A percentile compares a stretch with the other conserved stretches of the same genome.
phyloP scores from a whole-genome alignment of 2,797 vertebrate genomes.

The Cyclura pinguis region DNA sequence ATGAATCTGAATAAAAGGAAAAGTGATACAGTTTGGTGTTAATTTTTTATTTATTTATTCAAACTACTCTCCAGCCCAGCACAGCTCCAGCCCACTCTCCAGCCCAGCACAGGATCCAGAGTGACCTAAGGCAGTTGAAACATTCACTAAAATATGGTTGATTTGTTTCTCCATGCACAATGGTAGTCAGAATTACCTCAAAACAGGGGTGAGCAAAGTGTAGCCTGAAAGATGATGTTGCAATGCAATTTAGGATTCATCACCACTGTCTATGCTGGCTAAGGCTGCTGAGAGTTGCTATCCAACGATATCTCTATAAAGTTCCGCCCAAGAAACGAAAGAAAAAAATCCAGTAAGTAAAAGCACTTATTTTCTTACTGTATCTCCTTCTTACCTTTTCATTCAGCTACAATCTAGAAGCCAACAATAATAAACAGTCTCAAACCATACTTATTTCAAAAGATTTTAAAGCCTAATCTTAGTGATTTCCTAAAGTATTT shows the following conservation, averaged over 20 bases:
- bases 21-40: constrained; percentile 18
- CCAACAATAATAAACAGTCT: constrained; percentile 15
- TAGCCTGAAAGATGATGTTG: too few relatives aligned
- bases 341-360: constrained; percentile 23
- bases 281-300: too few relatives aligned
- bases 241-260: too few relatives aligned
- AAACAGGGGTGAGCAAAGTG: background rate
- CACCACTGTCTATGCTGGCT: too few relatives aligned
- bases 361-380: background rate
- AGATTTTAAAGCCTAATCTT: constrained; percentile 44
- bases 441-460: constrained; percentile 42
- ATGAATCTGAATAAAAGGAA: constrained; percentile 14
- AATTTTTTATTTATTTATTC: too few relatives aligned
- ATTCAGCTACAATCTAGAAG: constrained; percentile 31
- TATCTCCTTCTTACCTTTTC: constrained; percentile 41
- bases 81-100: too few relatives aligned
- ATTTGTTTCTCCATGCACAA: constrained; percentile 14
- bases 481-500: constrained; percentile 53
- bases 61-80: too few relatives aligned
- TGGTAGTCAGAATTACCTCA: background rate
- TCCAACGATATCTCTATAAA: too few relatives aligned
- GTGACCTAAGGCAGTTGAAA: constrained; percentile 32
- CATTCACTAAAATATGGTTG: constrained; percentile 25
- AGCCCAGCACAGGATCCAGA: background rate
- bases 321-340: too few relatives aligned